Conservation (phyloP, 35 echinoderm and acorn worm genomes). For the Hemicentrotus pulcherrimus region DNA sequence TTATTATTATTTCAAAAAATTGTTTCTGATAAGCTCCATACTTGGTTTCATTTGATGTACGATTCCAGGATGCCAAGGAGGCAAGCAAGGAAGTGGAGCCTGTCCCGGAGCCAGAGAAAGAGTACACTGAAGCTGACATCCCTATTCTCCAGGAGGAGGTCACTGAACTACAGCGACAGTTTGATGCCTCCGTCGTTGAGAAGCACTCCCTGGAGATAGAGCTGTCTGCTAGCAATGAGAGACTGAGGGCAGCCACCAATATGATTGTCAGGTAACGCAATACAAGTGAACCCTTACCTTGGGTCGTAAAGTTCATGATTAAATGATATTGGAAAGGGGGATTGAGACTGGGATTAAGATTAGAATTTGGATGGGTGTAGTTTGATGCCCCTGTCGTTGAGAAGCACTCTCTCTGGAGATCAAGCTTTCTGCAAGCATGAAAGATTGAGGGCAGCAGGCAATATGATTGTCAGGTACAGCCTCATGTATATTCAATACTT, state of each 20-base stretch:
- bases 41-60: neutral
- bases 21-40: neutral
- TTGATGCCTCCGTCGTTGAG: constrained; percentile 88
- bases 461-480: constrained; percentile 90
- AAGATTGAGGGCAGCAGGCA: constrained; percentile 85
- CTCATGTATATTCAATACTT: no score
- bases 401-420: constrained; percentile 86
- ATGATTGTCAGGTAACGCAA: constrained; percentile 91
- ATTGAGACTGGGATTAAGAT: no score
- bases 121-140: constrained; percentile 98
- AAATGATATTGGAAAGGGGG: no score
- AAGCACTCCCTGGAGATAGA: constrained; percentile 92
- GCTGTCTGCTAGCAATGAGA: constrained; percentile 91
- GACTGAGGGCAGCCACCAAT: constrained; percentile 86
- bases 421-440: constrained; percentile 90
- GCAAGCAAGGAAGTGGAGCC: constrained; percentile 59
- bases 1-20: neutral
- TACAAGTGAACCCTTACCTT: no score
- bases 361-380: no score
- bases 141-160: constrained; percentile 85
- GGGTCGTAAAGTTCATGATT: no score
- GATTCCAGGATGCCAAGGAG: constrained; percentile 62
- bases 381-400: constrained; percentile 92
- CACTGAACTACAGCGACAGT: constrained; percentile 73
- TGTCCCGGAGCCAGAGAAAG: constrained; percentile 67